phyloP scores from a whole-genome alignment of 2,113 vertebrate species.

The Pseudopipra pipra region DNA sequence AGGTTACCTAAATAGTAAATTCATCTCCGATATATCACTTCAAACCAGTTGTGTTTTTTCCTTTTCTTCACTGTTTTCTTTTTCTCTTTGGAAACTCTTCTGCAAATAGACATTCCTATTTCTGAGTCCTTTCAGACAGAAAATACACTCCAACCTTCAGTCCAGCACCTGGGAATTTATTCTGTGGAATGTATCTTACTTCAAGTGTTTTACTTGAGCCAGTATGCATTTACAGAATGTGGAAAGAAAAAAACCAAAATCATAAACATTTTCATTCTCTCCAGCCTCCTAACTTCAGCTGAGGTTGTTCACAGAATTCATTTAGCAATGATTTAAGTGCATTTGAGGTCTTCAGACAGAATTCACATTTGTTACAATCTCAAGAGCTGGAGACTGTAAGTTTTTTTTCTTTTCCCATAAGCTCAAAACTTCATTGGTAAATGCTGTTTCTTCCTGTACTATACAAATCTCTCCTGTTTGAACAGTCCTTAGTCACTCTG shows the following conservation, averaged over 20 bases:
- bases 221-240: not conserved
- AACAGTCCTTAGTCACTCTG: not conserved
- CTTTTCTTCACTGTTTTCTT: not conserved
- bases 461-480: not conserved
- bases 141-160: not conserved
- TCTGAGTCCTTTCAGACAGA: not conserved
- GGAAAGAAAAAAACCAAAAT: not conserved
- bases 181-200: not conserved
- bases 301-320: not conserved
- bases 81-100: not conserved
- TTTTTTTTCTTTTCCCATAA: not conserved
- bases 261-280: not conserved
- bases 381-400: not conserved
- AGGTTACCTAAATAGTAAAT: not conserved
- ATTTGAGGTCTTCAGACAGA: not conserved
- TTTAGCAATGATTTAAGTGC: not conserved
- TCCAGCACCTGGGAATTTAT: not conserved
- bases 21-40: not conserved
- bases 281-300: not conserved
- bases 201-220: not conserved
- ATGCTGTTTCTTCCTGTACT: not conserved
- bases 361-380: not conserved
- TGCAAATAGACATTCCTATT: not conserved
- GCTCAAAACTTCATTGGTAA: not conserved
- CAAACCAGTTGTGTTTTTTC: not conserved